Percentiles rank a stretch among this genome's conserved stretches.
phyloP scores from a whole-genome alignment of 2,888 invertebrate species.

The Tanytarsus gracilentus region DNA sequence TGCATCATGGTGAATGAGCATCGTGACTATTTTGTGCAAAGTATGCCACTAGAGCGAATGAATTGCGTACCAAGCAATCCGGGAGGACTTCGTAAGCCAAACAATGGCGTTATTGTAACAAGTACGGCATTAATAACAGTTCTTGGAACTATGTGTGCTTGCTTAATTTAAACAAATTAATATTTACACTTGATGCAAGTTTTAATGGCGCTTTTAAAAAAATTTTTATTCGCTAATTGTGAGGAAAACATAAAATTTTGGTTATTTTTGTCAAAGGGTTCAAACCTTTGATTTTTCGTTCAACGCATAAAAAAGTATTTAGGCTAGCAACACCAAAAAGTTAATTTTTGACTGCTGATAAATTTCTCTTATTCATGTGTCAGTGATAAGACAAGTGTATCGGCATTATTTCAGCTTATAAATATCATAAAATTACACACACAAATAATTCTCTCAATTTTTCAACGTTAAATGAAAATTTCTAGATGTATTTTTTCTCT shows the following conservation, averaged over 20 bases:
- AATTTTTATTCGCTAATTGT: not conserved
- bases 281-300: no score
- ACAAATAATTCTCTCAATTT: no score
- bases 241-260: no score
- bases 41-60: conserved; percentile 74
- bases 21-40: conserved; percentile 72
- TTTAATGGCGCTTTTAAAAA: not conserved
- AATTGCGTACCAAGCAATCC: conserved; percentile 62
- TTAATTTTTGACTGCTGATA: conserved; percentile 15
- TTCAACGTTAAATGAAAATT: no score
- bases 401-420: not conserved
- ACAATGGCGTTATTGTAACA: not conserved
- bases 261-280: no score
- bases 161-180: conserved; percentile 16
- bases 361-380: conserved; percentile 25
- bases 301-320: no score
- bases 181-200: not conserved
- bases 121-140: conserved; percentile 1
- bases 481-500: no score
- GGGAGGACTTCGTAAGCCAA: no score
- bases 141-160: conserved; percentile 18
- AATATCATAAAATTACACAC: not conserved
- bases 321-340: no score
- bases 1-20: conserved; percentile 74
- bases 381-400: conserved; percentile 25